These are phyloP conservation scores for Psilopsiagon aymara DNA, from an alignment of 2,113 vertebrate genomes.

Conservation along the genomic window DNA sequence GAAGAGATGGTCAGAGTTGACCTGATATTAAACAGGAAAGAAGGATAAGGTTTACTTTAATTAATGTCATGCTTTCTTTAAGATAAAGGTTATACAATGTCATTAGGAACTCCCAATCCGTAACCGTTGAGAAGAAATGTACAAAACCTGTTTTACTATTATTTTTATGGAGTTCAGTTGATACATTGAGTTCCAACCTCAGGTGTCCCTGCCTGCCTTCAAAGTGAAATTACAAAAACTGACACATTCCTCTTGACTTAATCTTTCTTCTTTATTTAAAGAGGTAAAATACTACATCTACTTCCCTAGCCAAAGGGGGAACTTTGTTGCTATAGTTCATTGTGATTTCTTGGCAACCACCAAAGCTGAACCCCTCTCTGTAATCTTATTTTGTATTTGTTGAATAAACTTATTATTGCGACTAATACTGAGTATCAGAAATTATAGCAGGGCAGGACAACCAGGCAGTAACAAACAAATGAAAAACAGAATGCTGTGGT, in stretches of 20 bases:
- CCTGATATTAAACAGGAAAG: conserved; percentile 23
- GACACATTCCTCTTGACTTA: neutral
- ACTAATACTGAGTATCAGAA: neutral
- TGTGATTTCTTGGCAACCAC: neutral
- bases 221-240: neutral
- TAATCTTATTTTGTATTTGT: neutral
- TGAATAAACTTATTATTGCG: neutral
- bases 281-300: neutral
- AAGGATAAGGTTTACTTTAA: conserved; percentile 30
- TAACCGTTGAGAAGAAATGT: neutral
- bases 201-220: neutral
- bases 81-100: neutral
- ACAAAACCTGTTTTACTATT: neutral
- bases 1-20: conserved; percentile 38
- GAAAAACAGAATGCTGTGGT: neutral
- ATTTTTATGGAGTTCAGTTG: neutral
- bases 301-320: neutral
- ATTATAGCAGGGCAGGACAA: neutral
- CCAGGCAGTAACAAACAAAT: neutral
- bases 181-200: neutral
- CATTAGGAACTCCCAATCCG: conserved; percentile 5
- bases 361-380: neutral
- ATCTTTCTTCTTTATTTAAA: neutral
- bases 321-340: neutral
- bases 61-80: conserved; percentile 32